Conservation (phyloP, 2,113 vertebrate genomes). For the Podarcis muralis region DNA sequence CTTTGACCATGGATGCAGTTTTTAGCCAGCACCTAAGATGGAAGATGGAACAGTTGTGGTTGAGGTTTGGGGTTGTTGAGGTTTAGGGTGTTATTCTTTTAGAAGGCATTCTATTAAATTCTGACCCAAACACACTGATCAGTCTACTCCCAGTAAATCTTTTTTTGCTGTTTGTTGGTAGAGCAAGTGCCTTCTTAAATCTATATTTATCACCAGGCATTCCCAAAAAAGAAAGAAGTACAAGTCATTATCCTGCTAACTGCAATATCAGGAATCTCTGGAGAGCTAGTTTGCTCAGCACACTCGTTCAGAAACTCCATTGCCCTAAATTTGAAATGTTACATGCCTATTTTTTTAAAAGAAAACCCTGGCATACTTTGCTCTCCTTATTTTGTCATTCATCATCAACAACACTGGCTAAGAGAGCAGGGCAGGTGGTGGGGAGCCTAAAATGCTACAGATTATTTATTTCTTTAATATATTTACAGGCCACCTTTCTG, state of each 20-base stretch:
- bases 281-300: background rate
- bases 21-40: background rate
- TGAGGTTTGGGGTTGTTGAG: fast-evolving
- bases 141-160: slow-evolving; percentile 9
- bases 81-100: background rate
- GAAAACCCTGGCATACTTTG: background rate
- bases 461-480: background rate
- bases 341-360: background rate
- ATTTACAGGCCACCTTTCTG: background rate
- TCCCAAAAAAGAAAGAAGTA: slow-evolving; percentile 52
- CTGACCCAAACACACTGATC: background rate
- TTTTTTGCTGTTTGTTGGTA: background rate
- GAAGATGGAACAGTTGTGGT: background rate
- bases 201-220: slow-evolving; percentile 44
- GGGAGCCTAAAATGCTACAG: background rate
- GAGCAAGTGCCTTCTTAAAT: slow-evolving; percentile 24
- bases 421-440: too few relatives aligned
- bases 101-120: background rate
- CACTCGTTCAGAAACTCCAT: background rate
- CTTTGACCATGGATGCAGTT: background rate
- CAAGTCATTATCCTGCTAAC: slow-evolving; percentile 31
- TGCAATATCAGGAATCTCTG: slow-evolving; percentile 22
- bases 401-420: background rate
- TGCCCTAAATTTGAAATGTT: slow-evolving; percentile 46
- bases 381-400: background rate